Conservation (phyloP, 2,797 vertebrate species). For the Halcyon smyrnensis region DNA sequence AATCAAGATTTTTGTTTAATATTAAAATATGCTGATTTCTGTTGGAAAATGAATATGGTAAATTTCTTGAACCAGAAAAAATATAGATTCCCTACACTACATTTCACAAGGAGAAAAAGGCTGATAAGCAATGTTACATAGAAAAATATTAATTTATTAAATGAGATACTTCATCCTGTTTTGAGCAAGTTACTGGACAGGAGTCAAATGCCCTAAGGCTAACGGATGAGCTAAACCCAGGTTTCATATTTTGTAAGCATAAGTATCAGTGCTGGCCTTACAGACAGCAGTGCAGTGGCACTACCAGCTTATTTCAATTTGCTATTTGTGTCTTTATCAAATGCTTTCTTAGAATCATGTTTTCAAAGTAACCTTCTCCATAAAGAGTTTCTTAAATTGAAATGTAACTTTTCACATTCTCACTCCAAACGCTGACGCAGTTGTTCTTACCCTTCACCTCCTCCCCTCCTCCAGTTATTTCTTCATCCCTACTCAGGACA, state of each 20-base stretch:
- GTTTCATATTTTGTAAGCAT: not conserved
- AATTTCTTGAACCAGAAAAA: not conserved
- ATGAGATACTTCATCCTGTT: not conserved
- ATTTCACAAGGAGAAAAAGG: not conserved
- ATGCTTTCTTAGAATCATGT: not conserved
- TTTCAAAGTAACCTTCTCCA: not conserved
- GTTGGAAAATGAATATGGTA: not conserved
- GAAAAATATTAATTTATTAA: conserved; percentile 5
- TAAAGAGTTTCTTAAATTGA: not conserved
- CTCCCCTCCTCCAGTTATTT: not conserved
- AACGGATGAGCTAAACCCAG: not conserved
- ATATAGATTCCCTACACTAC: not conserved
- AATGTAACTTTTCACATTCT: not conserved
- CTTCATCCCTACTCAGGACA: not conserved
- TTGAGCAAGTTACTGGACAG: not conserved
- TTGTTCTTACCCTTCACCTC: not conserved
- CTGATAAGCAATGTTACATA: not conserved
- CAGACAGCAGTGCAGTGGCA: not conserved
- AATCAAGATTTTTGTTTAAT: conserved; percentile 41
- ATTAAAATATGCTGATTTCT: conserved; percentile 59
- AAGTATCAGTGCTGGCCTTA: not conserved
- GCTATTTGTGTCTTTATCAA: not conserved
- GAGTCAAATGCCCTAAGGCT: conserved; percentile 17
- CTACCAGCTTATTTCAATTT: not conserved
- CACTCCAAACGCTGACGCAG: not conserved